Conservation (phyloP, 92 coral and sea anemone species). For the Micromussa lordhowensis region DNA sequence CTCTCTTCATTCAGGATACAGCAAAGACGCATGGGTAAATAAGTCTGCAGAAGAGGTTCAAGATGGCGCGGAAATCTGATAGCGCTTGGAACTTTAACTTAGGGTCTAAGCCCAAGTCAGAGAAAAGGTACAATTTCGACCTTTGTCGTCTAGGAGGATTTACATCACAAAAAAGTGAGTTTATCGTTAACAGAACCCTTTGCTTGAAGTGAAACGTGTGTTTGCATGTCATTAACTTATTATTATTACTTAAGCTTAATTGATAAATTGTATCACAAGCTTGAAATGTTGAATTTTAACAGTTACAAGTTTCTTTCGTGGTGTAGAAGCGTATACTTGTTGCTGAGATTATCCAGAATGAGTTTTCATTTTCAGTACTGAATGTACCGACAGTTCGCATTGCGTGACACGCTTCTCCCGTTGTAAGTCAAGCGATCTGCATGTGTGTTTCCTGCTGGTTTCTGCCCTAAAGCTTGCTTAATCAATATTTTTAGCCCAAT, state of each 20-base stretch:
- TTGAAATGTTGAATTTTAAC: background rate
- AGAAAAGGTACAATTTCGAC: slow-evolving; percentile 46
- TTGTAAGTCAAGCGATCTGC: background rate
- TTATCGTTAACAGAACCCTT: background rate
- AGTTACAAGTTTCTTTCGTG: background rate
- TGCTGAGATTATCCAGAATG: background rate
- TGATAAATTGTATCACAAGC: background rate
- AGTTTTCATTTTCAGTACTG: background rate
- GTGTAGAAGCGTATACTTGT: background rate
- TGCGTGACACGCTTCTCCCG: background rate
- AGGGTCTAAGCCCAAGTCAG: slow-evolving; percentile 13
- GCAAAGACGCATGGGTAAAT: slow-evolving; percentile 18
- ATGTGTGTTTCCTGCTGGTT: background rate
- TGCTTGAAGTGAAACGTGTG: background rate
- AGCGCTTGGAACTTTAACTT: slow-evolving; percentile 28
- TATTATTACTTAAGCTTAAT: background rate
- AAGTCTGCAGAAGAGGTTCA: background rate
- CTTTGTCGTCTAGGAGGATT: slow-evolving; percentile 64
- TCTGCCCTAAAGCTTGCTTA: background rate
- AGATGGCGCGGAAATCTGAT: background rate
- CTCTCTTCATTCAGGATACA: background rate
- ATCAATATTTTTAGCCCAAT: background rate
- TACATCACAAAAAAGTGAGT: slow-evolving; percentile 24
- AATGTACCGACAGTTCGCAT: background rate
- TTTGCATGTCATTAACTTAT: background rate